A percentile compares a stretch with the other conserved stretches of the same genome.
phyloP scores from a whole-genome alignment of 2,888 invertebrate genomes.

The Mimumesa dahlbomi region DNA sequence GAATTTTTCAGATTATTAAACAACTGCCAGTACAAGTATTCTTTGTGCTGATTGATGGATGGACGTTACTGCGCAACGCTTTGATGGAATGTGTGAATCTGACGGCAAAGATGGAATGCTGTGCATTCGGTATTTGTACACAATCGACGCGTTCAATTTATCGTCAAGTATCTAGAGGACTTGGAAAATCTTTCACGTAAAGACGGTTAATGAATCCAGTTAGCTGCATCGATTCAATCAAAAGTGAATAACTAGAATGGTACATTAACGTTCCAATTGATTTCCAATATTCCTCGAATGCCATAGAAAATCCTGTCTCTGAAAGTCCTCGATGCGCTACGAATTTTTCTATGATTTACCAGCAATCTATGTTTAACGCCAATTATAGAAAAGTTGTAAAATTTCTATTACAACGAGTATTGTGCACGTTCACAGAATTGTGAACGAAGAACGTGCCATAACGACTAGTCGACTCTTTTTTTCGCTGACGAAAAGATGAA shows the following conservation, averaged over 20 bases:
- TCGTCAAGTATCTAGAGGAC: background rate
- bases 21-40: no score
- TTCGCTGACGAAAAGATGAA: constrained; percentile 53
- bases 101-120: background rate
- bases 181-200: constrained; percentile 3
- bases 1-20: no score
- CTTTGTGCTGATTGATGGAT: no score
- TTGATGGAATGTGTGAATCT: constrained; percentile 17
- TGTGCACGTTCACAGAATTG: no score
- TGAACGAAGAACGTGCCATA: constrained; percentile 16
- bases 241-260: background rate
- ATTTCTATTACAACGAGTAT: no score
- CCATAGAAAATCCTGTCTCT: no score
- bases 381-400: no score
- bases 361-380: no score
- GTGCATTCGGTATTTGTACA: no score
- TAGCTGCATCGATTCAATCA: background rate
- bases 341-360: no score
- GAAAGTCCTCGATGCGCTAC: no score
- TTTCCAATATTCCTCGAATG: background rate
- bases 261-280: background rate
- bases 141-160: constrained; percentile 10
- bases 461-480: constrained; percentile 29
- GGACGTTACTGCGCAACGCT: no score
- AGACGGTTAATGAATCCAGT: background rate